A percentile compares a stretch with the other conserved stretches of the same genome.
phyloP scores from a whole-genome alignment of 2,797 vertebrate genomes.

The Oophaga sylvatica region DNA sequence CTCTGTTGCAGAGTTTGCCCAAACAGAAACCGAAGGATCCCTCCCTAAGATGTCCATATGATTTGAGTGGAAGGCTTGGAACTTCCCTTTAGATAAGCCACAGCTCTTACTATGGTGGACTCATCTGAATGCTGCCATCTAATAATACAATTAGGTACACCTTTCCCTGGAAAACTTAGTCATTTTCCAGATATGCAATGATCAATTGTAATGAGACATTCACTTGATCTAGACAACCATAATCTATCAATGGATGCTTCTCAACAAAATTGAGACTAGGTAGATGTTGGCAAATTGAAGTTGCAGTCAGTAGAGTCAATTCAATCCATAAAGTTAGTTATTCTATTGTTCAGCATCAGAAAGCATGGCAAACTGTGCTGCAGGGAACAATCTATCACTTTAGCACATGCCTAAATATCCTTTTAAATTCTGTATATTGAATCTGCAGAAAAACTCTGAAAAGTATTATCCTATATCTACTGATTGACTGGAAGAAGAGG shows the following conservation, averaged over 20 bases:
- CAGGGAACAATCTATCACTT: neutral
- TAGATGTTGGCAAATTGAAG: neutral
- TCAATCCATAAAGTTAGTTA: neutral
- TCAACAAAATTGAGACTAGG: neutral
- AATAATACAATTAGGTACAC: too few relatives aligned
- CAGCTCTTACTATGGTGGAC: too few relatives aligned
- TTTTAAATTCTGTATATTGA: neutral
- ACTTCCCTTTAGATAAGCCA: too few relatives aligned
- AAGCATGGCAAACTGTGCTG: neutral
- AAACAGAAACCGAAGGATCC: too few relatives aligned
- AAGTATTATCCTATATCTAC: neutral
- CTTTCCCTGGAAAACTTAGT: too few relatives aligned
- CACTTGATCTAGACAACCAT: too few relatives aligned
- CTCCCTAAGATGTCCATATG: too few relatives aligned
- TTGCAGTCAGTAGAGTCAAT: neutral
- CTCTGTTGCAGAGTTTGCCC: too few relatives aligned
- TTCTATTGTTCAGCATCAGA: neutral
- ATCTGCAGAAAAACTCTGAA: neutral
- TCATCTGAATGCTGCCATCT: too few relatives aligned
- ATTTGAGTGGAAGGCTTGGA: too few relatives aligned
- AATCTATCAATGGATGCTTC: neutral
- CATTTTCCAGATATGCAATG: too few relatives aligned
- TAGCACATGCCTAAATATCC: neutral
- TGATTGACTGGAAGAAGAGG: neutral
- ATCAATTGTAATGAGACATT: too few relatives aligned